Evolutionary conservation across 2,888 invertebrate genomes (phyloP), one percentile per base, ranked within the genome.

Genomic region (Cheiracanthium punctorium): DNA sequence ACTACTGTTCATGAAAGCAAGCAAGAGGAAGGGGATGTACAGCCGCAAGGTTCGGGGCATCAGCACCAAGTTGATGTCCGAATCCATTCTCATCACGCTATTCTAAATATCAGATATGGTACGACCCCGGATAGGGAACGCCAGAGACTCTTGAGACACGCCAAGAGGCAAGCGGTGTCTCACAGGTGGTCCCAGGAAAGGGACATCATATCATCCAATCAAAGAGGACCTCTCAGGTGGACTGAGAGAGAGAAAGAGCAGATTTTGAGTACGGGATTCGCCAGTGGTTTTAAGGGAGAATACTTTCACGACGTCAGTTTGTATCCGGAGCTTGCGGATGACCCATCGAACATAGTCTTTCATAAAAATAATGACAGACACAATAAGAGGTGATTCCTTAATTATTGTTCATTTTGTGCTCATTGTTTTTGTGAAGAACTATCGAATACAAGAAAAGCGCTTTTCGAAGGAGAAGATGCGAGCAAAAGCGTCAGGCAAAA

Each of bases 111-210:
- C 75, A 96, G 97, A 74, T 98, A 98, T 92, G 98, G 98, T 8
- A 96, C 96, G 0, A 97, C 96, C 91, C 95, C 96, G 0, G 95
- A 95, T 77, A 95, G 95, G 90, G 98, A 98, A 91, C 93, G 96
- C 43, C 95, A 95, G 90, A 94, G 96, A 82, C 95, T 98, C 87
- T 93, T 98, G 75, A 95, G 96, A 90, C 97, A 98, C 92, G 96
- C 97, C 24, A 97, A 97, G 91, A 97, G 97, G 90, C 93, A 97
- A 24, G 98, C 98, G 0, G 96, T 98, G 0, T 96, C 96, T 89
- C 93, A 96, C 86, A 97, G 98, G 0, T 98, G 98, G 98, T 96
- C 96, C 91, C 93, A 97, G 58, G 98, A 98, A 92, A 96, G 96
- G 91, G 96, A 96, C 90, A 93, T 97, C 79, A 90, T 93, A 88